A percentile compares a stretch with the other conserved stretches of the same genome.
These are phyloP conservation scores for Dolichallabes microphthalmus DNA, from an alignment of 2,113 vertebrate species.

Conservation along the genomic window DNA sequence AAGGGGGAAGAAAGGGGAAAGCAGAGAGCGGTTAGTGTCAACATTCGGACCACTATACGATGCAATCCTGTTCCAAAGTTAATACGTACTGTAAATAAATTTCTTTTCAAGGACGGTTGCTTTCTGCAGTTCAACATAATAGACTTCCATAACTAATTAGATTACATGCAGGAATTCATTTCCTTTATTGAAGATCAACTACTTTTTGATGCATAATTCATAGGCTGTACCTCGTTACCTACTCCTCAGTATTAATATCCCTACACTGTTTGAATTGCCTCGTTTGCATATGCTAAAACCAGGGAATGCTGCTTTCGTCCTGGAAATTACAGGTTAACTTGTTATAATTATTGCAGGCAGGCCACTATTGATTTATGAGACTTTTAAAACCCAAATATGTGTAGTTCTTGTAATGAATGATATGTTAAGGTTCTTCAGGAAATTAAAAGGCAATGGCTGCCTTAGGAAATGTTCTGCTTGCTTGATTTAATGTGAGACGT, in stretches of 20 bases:
- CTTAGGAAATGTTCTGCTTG: slow-evolving; percentile 99
- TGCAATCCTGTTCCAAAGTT: slow-evolving; percentile 92
- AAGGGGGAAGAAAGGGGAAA: slow-evolving; percentile 22
- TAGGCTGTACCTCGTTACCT: slow-evolving; percentile 99
- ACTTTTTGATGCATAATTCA: slow-evolving; percentile 99
- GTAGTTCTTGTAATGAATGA: slow-evolving; percentile 99
- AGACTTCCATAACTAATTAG: slow-evolving; percentile 99
- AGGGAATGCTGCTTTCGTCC: slow-evolving; percentile 92
- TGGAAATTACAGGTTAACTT: slow-evolving; percentile 99
- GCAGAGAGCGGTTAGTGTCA: slow-evolving; percentile 70
- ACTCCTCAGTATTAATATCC: slow-evolving; percentile 99
- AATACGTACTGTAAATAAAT: slow-evolving; percentile 99
- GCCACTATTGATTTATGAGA: slow-evolving; percentile 99
- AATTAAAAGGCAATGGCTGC: slow-evolving; percentile 99
- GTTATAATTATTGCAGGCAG: slow-evolving; percentile 99
- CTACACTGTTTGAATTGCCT: slow-evolving; percentile 99
- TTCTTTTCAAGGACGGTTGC: slow-evolving; percentile 99
- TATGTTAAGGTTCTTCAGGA: slow-evolving; percentile 99
- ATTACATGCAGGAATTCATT: slow-evolving; percentile 99
- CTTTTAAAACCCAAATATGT: slow-evolving; percentile 99
- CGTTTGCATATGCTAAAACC: slow-evolving; percentile 99
- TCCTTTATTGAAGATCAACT: slow-evolving; percentile 99
- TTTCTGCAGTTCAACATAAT: slow-evolving; percentile 99
- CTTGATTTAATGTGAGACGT: slow-evolving; percentile 99
- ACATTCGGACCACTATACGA: slow-evolving; percentile 90